Evolutionary conservation across 2,113 vertebrate genomes (phyloP), one percentile per base, ranked within the genome.

Genomic region (Myiozetetes cayanensis): DNA sequence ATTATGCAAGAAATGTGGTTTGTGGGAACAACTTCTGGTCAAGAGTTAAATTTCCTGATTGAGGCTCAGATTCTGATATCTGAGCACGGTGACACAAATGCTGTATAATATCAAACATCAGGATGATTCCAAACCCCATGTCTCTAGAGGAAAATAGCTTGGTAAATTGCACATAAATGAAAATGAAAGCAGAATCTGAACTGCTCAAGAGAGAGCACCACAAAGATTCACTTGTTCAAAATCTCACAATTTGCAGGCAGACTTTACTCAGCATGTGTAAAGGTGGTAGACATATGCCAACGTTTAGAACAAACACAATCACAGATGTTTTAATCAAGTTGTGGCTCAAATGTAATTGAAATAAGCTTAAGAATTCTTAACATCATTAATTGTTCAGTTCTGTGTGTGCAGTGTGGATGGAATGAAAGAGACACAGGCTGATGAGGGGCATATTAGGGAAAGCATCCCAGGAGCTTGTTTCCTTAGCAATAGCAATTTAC

Each of bases 401-500:
- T 82, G 46, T 85, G 41, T 2, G 12, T 72, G 44, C 25, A 65
- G 27, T 30, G 30, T 15, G 33, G 72, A 83, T 58, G 55, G 27
- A 49, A 83, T 22, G 55, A 91, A 92, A 77, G 76, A 90, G 50
- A 83, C 47, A 93, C 21, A 37, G 56, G 37, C 49, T 66, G 82
- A 76, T 2, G 17, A 85, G 37, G 44, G 55, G 37, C 23, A 18
- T 52, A 28, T 62, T 67, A 70, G 49, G 65, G 18, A 94, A 89
- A 50, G 35, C 22, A 22, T 94, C 87, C 73, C 62, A 88, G 73
- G 55, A 94, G 78, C 59, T 87, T 90, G 71, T 66, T 94, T 88
- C 80, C 66, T 87, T 86, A 75, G 68, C 82, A 86, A 90, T 86
- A 75, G 68, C 82, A 86, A 90, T 95, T 97, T 94, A 89, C 85